Percentiles rank a stretch among this genome's conserved stretches.
Evolutionary conservation across 1,140 invertebrate genomes (phyloP).

Genomic region (Pemphigus obesinymphae): DNA sequence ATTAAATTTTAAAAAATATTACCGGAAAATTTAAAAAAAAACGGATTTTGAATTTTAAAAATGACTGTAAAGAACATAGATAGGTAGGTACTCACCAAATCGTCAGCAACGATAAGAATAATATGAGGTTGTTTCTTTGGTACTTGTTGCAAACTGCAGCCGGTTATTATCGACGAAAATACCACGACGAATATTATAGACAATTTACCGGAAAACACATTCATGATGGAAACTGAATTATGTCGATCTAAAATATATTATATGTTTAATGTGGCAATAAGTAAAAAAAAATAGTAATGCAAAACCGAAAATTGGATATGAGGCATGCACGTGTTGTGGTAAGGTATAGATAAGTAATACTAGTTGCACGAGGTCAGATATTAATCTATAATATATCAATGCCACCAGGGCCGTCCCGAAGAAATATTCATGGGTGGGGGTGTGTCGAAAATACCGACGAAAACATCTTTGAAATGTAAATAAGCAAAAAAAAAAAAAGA

Average conservation of each 20-base stretch:
- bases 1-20: too few species aligned
- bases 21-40: too few species aligned
- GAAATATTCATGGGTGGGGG: too few species aligned
- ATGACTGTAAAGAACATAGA: too few species aligned
- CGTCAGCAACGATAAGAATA: slow-evolving; percentile 59
- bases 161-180: neutral
- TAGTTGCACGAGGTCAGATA: neutral
- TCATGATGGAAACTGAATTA: neutral
- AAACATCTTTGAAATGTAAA: too few species aligned
- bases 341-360: neutral
- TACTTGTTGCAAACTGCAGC: neutral
- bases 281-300: neutral
- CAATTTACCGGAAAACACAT: neutral
- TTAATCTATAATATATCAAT: neutral
- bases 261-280: neutral
- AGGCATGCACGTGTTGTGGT: neutral
- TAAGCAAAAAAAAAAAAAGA: too few species aligned
- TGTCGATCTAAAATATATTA: neutral
- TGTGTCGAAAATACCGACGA: too few species aligned
- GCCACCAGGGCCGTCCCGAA: too few species aligned
- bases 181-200: neutral
- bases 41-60: too few species aligned
- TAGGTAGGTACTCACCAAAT: slow-evolving; percentile 53
- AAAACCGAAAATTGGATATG: neutral
- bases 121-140: slow-evolving; percentile 53